Conservation (phyloP, 2,113 vertebrate genomes). For the Hemiprocne comata region DNA sequence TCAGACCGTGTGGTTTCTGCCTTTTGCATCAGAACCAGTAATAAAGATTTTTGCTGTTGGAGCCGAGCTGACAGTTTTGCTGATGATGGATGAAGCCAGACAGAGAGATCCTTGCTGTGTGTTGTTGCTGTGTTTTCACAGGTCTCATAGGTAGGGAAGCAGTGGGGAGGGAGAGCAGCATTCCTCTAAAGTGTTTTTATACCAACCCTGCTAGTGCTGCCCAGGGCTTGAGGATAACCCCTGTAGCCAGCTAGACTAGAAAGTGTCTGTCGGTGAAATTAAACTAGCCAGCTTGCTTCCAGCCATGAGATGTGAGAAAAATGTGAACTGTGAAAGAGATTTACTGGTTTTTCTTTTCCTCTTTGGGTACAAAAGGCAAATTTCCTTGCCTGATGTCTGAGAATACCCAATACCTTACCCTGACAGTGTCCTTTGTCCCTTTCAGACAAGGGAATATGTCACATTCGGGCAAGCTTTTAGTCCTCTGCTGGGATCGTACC, state of each 20-base stretch:
- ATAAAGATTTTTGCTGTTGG: slow-evolving; percentile 39
- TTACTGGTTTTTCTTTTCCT: neutral
- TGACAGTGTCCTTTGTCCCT: neutral
- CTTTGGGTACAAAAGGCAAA: neutral
- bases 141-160: neutral
- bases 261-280: neutral
- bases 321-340: neutral
- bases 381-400: neutral
- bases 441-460: neutral
- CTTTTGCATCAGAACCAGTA: slow-evolving; percentile 38
- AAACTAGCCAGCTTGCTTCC: neutral
- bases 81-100: slow-evolving; percentile 49
- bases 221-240: neutral
- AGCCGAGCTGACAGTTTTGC: slow-evolving; percentile 46
- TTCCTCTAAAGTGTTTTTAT: neutral
- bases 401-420: neutral
- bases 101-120: neutral
- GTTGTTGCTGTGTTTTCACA: neutral
- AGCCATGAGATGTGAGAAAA: neutral
- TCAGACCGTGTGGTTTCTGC: slow-evolving; percentile 23
- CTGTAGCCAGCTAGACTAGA: neutral
- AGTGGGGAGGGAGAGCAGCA: neutral
- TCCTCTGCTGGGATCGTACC: neutral
- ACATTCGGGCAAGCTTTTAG: neutral
- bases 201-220: neutral